phyloP scores from a whole-genome alignment of 92 coral and sea anemone species.

The Virgularia gustaviana region DNA sequence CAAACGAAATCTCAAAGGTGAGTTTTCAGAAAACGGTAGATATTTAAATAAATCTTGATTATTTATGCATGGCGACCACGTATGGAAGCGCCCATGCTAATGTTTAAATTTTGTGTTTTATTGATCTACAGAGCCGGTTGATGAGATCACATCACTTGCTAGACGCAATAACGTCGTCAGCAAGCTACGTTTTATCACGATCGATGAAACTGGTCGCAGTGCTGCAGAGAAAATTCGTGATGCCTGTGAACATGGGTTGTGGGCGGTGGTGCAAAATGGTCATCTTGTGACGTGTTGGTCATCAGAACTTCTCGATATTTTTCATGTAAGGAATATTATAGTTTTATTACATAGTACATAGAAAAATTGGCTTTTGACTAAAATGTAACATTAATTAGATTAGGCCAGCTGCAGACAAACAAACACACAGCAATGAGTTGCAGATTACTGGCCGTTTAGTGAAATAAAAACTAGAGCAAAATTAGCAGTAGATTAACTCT shows the following conservation, averaged over 20 bases:
- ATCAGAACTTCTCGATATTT: slow-evolving; percentile 56
- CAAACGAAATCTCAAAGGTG: slow-evolving; percentile 27
- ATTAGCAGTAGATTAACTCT: no score
- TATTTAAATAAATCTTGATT: no score
- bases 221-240: slow-evolving; percentile 20
- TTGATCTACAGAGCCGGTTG: slow-evolving; percentile 57
- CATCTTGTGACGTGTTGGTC: slow-evolving; percentile 74
- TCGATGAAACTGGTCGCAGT: slow-evolving; percentile 58
- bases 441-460: no score
- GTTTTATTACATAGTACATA: not conserved
- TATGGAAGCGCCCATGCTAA: not conserved
- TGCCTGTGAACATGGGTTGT: slow-evolving; percentile 72
- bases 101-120: not conserved
- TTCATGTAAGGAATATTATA: slow-evolving; percentile 58
- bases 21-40: no score
- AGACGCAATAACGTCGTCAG: slow-evolving; percentile 50
- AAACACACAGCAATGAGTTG: no score
- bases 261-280: slow-evolving; percentile 84
- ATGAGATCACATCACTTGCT: slow-evolving; percentile 69
- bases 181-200: slow-evolving; percentile 50
- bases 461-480: no score
- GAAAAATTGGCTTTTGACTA: not conserved
- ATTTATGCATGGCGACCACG: not conserved
- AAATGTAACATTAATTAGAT: not conserved
- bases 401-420: no score